A percentile compares a stretch with the other conserved stretches of the same genome.
These are phyloP conservation scores for Gymnogyps californianus DNA, from an alignment of 2,113 vertebrate genomes.

Conservation along the genomic window DNA sequence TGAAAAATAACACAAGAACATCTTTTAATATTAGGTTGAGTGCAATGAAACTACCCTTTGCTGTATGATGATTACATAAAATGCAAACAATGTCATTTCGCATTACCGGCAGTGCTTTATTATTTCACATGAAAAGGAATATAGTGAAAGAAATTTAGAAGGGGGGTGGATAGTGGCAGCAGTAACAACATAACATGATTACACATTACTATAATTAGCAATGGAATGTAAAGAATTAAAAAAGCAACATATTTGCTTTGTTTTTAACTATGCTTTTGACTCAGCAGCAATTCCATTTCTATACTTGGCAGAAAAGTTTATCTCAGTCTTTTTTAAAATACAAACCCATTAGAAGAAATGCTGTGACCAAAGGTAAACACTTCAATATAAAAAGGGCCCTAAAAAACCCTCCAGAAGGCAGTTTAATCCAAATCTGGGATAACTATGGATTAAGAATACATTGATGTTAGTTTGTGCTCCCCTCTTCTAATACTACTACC, in stretches of 20 bases:
- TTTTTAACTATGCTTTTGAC: not conserved
- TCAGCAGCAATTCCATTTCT: not conserved
- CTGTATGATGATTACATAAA: not conserved
- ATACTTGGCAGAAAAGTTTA: not conserved
- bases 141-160: slow-evolving; percentile 1
- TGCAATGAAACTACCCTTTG: not conserved
- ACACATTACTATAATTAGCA: slow-evolving; percentile 14
- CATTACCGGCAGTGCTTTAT: not conserved
- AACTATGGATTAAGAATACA: slow-evolving; percentile 26
- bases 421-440: slow-evolving; percentile 41
- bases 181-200: not conserved
- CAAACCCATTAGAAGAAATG: not conserved
- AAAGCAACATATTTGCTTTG: not conserved
- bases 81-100: not conserved
- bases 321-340: not conserved
- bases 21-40: not conserved
- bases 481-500: not conserved
- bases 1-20: not conserved
- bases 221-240: slow-evolving; percentile 11
- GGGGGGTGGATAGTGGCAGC: not conserved
- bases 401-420: slow-evolving; percentile 6
- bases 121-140: not conserved
- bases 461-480: not conserved
- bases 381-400: not conserved
- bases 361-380: not conserved